A percentile compares a stretch with the other conserved stretches of the same genome.
phyloP scores from a whole-genome alignment of 2,113 vertebrate genomes.

The Myotis yumanensis region DNA sequence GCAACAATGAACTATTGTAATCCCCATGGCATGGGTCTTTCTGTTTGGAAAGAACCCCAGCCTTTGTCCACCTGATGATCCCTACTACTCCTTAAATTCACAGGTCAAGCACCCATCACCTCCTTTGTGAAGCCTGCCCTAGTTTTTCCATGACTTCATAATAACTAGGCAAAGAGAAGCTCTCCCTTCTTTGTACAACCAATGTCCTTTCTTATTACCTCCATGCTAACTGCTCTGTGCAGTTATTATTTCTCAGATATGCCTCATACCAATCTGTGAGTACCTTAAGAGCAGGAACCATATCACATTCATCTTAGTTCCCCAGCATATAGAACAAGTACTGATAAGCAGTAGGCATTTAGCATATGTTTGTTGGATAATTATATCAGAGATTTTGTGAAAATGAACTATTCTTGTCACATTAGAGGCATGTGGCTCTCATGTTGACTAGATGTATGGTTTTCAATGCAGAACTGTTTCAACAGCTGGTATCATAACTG shows the following conservation, averaged over 20 bases:
- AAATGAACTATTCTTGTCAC: not conserved
- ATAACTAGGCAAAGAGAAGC: not conserved
- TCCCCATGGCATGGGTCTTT: not conserved
- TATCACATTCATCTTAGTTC: not conserved
- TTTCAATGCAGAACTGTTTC: constrained; percentile 21
- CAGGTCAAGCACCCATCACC: not conserved
- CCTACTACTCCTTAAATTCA: not conserved
- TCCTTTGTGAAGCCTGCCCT: not conserved
- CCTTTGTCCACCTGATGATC: not conserved
- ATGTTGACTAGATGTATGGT: not conserved
- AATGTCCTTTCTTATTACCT: not conserved
- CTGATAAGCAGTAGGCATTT: not conserved
- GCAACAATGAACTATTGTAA: not conserved
- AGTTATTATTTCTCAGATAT: not conserved
- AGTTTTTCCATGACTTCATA: not conserved
- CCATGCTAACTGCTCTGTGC: not conserved
- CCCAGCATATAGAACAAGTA: not conserved
- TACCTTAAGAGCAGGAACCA: not conserved
- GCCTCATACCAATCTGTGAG: not conserved
- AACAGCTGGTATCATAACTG: not conserved
- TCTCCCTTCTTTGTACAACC: not conserved
- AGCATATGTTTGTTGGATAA: not conserved
- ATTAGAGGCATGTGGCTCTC: not conserved
- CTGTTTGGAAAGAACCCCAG: not conserved
- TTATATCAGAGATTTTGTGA: not conserved